phyloP scores from a whole-genome alignment of 2,888 invertebrate species.

The Lepidocyrtinus sp. region DNA sequence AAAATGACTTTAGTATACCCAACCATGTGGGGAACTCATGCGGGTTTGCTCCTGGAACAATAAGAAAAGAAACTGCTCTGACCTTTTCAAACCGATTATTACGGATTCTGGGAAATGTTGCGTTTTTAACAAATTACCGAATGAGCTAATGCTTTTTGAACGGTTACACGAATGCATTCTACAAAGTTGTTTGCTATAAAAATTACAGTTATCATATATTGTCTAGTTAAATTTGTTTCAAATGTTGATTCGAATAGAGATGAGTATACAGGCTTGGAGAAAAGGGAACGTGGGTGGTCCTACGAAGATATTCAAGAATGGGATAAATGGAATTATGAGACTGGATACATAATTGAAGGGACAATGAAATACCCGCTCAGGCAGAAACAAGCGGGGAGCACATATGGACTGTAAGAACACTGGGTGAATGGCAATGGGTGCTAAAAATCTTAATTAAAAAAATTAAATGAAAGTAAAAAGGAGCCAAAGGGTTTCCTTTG shows the following conservation, averaged over 20 bases:
- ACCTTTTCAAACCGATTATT: constrained; percentile 38
- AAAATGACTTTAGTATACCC: constrained; percentile 41
- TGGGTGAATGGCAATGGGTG: no score
- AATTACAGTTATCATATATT: no score
- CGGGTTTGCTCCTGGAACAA: constrained; percentile 38
- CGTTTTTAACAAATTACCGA: constrained; percentile 45
- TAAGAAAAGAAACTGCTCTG: constrained; percentile 31
- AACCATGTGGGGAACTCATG: constrained; percentile 31
- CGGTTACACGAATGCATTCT: no score
- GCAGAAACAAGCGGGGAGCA: constrained; percentile 34
- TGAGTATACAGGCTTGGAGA: constrained; percentile 28
- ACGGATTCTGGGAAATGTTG: constrained; percentile 55
- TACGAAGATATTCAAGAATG: constrained; percentile 45
- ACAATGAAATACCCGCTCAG: constrained; percentile 27
- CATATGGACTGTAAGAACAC: constrained; percentile 27
- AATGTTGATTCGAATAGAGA: constrained; percentile 20
- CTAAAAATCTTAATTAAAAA: no score
- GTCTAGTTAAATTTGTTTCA: no score
- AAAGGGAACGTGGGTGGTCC: constrained; percentile 45
- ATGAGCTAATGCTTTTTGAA: constrained; percentile 46
- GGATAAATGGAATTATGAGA: constrained; percentile 51
- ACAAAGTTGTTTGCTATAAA: no score
- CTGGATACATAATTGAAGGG: constrained; percentile 24
- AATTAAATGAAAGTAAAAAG: no score
- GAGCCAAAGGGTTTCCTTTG: no score